Percentiles rank a stretch among this genome's conserved stretches.
These are phyloP conservation scores for Passer montanus DNA, from an alignment of 2,113 vertebrate genomes.

Conservation along the genomic window DNA sequence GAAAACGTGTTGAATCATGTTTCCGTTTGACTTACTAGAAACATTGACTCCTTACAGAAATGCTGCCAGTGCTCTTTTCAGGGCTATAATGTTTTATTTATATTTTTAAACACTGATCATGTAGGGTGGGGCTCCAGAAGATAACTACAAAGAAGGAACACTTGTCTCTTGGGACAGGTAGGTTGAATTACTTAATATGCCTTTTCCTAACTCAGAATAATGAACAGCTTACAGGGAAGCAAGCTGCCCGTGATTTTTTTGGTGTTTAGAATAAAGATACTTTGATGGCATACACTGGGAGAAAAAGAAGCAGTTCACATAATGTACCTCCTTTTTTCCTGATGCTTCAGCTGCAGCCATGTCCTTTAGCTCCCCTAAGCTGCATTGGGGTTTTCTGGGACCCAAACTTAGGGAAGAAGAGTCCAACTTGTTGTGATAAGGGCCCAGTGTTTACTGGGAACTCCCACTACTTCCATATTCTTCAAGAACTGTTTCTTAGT, in stretches of 20 bases:
- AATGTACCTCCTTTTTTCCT: neutral
- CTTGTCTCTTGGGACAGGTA: slow-evolving; percentile 84
- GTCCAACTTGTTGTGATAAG: neutral
- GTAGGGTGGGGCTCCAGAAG: slow-evolving; percentile 86
- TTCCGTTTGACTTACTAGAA: neutral
- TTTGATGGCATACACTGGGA: neutral
- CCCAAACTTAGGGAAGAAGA: neutral
- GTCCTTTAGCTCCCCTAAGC: neutral
- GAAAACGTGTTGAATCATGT: neutral
- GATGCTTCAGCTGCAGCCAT: neutral
- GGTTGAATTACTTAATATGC: neutral
- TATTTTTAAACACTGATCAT: slow-evolving; percentile 19
- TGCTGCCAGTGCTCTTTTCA: neutral
- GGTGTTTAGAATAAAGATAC: neutral
- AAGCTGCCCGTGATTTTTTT: neutral
- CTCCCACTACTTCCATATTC: neutral
- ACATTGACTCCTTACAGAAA: neutral
- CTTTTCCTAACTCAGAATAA: neutral
- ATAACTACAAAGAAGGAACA: slow-evolving; percentile 78
- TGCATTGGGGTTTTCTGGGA: neutral
- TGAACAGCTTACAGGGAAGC: neutral
- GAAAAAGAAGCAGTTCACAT: neutral
- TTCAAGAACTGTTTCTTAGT: neutral
- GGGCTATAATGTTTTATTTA: neutral
- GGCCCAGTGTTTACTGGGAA: neutral